Percentiles rank a stretch among this genome's conserved stretches.
Evolutionary conservation across 2,888 invertebrate species (phyloP).

Genomic region (Exocentrus adspersus): DNA sequence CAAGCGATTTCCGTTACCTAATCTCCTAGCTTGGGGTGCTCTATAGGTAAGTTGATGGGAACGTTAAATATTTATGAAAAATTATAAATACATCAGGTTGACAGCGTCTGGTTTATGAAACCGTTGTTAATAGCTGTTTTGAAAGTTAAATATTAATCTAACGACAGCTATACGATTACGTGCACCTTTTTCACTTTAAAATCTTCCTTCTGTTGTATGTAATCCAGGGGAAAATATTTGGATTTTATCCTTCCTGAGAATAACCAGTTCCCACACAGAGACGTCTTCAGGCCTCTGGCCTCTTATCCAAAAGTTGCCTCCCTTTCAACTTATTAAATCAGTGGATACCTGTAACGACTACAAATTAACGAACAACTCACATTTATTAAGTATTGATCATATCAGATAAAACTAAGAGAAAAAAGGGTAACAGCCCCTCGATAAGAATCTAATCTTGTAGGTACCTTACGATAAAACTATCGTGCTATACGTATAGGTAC

Average conservation of each 20-base stretch:
- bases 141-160: background rate
- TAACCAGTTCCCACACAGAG: background rate
- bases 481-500: no score
- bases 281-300: no score
- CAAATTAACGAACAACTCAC: no score
- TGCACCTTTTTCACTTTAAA: background rate
- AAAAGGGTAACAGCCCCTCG: no score
- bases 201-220: background rate
- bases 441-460: no score
- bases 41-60: constrained; percentile 1
- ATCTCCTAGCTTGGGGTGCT: background rate
- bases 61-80: constrained; percentile 14
- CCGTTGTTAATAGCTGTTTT: background rate
- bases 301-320: no score
- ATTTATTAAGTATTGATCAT: no score
- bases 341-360: no score
- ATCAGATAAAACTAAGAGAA: no score
- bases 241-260: background rate
- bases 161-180: background rate
- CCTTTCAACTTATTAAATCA: no score
- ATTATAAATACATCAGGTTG: constrained; percentile 10
- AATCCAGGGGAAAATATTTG: background rate
- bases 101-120: constrained; percentile 17
- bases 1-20: no score
- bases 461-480: no score